Evolutionary conservation across 2,888 invertebrate genomes (phyloP).

Genomic region (Hyposoter dolosus): DNA sequence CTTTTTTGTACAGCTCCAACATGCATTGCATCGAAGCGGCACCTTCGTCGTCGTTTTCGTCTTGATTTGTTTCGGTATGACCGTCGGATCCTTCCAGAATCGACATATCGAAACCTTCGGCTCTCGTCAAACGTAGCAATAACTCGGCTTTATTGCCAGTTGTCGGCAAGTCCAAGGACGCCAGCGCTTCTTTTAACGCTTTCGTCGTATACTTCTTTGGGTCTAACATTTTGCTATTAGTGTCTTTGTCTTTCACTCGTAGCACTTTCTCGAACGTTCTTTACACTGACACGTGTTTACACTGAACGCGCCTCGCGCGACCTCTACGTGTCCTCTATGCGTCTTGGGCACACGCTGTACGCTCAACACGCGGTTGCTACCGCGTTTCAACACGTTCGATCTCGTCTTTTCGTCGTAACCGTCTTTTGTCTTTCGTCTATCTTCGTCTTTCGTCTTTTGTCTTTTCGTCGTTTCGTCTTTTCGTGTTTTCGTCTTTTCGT

Average conservation of each 20-base stretch:
- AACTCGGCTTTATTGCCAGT: conserved; percentile 2
- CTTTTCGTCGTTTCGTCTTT: no score
- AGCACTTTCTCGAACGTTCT: not conserved
- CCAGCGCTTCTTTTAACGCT: not conserved
- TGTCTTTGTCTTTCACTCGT: no score
- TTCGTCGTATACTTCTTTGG: not conserved
- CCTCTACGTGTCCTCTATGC: no score
- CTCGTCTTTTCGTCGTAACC: no score
- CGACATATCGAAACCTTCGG: not conserved
- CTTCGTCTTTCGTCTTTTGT: no score
- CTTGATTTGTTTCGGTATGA: not conserved
- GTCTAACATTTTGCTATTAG: no score
- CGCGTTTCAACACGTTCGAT: no score
- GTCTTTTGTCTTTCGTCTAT: no score
- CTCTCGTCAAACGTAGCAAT: not conserved
- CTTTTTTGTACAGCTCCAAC: not conserved
- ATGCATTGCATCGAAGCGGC: not conserved
- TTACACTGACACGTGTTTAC: not conserved
- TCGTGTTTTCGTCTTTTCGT: no score
- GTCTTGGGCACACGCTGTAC: no score
- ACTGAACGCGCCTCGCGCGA: not conserved
- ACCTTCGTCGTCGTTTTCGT: not conserved
- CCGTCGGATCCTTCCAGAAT: not conserved
- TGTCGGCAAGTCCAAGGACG: not conserved
- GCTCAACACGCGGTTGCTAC: no score